Evolutionary conservation across 37 sponge, comb jelly and placozoan species (phyloP), one percentile per base, ranked within the genome.

Genomic region (Eunapius fragilis): DNA sequence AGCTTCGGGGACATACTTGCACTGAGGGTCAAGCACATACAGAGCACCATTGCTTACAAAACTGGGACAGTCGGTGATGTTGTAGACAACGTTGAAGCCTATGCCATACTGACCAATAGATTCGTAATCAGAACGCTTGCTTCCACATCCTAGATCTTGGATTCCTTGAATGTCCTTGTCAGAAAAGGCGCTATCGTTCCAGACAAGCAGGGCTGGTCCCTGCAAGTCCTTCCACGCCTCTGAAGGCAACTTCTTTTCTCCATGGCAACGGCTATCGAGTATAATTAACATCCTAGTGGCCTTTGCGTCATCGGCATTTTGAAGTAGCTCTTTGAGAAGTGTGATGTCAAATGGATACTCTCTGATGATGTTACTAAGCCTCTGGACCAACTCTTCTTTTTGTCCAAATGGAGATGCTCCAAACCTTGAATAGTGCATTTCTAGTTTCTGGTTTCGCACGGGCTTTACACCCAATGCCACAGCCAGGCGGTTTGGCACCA

Each of bases 281-380:
- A 96, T 86, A 34, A 96, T 41, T 25, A 77, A 85, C 82, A 96
- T 87, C 70, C 89, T 87, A 22, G 85, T 87, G 27, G 97, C 97
- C 27, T 75, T 72, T 47, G 97, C 92, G 89, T 96, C 97, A 83
- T 96, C 97, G 25, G 97, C 97, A 91, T 96, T 96, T 73, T 96
- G 97, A n/a, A 96, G 36, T 22, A 96, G 91, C 50, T 96, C 97
- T 77, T 96, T 96, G 35, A 96, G 85, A 34, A 96, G 48, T 25
- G 88, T 89, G 26, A 87, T 77, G 31, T 90, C 92, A 41, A 82
- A 76, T 2, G 92, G 90, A 68, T 93, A 96, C 14, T 84, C 97
- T 37, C 76, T 49, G 26, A 94, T 0, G 23, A 96, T 94, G 74
- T 89, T 89, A 25, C 82, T 71, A 32, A 96, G 81, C 28, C 97